A percentile compares a stretch with the other conserved stretches of the same genome.
Evolutionary conservation across 2,888 invertebrate species (phyloP).

Genomic region (Dorcus parallelipipedus): DNA sequence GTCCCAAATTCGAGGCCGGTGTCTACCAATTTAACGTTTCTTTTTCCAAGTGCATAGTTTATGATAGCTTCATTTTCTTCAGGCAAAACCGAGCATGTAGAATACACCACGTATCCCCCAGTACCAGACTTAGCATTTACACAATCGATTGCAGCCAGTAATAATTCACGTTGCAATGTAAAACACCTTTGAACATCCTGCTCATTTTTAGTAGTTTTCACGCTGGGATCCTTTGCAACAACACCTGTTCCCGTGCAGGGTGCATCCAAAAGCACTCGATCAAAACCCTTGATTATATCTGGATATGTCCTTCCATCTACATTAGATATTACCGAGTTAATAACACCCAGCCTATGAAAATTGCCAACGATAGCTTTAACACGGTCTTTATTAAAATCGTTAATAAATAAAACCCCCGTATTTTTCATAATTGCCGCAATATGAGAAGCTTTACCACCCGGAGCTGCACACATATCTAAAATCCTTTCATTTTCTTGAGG

Average conservation of each 20-base stretch:
- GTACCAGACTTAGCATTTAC: slow-evolving; percentile 86
- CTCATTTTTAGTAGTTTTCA: slow-evolving; percentile 88
- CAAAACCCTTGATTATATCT: slow-evolving; percentile 85
- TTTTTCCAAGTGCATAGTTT: slow-evolving; percentile 89
- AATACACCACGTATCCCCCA: slow-evolving; percentile 96
- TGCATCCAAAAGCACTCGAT: slow-evolving; percentile 93
- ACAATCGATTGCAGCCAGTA: slow-evolving; percentile 95
- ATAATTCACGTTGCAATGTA: slow-evolving; percentile 86
- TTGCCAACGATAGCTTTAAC: slow-evolving; percentile 93
- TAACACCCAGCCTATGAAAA: slow-evolving; percentile 92
- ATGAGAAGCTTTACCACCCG: slow-evolving; percentile 98
- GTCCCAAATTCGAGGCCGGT: slow-evolving; percentile 94
- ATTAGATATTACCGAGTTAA: slow-evolving; percentile 86
- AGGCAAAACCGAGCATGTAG: slow-evolving; percentile 95
- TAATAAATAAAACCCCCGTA: slow-evolving; percentile 93
- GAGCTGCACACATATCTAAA: slow-evolving; percentile 96
- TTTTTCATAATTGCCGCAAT: slow-evolving; percentile 98
- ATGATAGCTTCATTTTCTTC: slow-evolving; percentile 99
- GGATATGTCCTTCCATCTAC: slow-evolving; percentile 88
- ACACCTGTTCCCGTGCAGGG: slow-evolving; percentile 99
- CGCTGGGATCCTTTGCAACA: slow-evolving; percentile 94
- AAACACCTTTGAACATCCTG: slow-evolving; percentile 88
- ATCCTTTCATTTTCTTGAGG: slow-evolving; percentile 94
- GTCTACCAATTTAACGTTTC: slow-evolving; percentile 90
- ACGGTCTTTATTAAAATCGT: slow-evolving; percentile 89